A percentile compares a stretch with the other conserved stretches of the same genome.
phyloP scores from a whole-genome alignment of 2,888 invertebrate genomes.

The Synergus japonicus region DNA sequence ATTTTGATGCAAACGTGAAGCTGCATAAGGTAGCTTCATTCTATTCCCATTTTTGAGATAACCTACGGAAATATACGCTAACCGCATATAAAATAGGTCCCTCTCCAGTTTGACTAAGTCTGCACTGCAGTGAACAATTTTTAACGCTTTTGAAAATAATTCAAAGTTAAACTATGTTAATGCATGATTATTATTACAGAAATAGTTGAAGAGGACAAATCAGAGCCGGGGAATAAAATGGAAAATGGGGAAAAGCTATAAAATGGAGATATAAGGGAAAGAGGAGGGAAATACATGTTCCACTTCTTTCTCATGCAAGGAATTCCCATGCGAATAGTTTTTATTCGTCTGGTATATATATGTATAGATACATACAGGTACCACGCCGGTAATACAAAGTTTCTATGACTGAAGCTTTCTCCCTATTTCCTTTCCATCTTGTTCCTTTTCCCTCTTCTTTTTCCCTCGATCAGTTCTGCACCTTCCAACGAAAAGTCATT shows the following conservation, averaged over 20 bases:
- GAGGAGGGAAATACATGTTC: slow-evolving; percentile 5
- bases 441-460: slow-evolving; percentile 20
- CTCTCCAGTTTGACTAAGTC: too few relatives aligned
- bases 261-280: background rate
- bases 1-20: too few relatives aligned
- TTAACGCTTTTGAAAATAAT: too few relatives aligned
- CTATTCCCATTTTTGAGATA: too few relatives aligned
- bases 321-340: slow-evolving; percentile 28
- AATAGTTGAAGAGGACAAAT: background rate
- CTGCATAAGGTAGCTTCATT: too few relatives aligned
- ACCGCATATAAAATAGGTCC: too few relatives aligned
- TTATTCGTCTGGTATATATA: slow-evolving; percentile 16
- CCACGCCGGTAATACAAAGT: slow-evolving; percentile 30
- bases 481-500: slow-evolving; percentile 51
- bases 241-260: background rate
- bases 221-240: background rate
- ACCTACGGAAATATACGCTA: too few relatives aligned
- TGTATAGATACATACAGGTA: background rate
- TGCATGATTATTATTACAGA: too few relatives aligned
- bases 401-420: slow-evolving; percentile 22
- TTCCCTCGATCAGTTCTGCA: slow-evolving; percentile 11
- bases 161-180: too few relatives aligned
- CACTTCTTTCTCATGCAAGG: slow-evolving; percentile 25
- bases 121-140: too few relatives aligned
- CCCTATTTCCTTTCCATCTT: slow-evolving; percentile 27